A percentile compares a stretch with the other conserved stretches of the same genome.
These are phyloP conservation scores for Melanaphis sacchari DNA, from an alignment of 1,140 invertebrate genomes.

Conservation along the genomic window DNA sequence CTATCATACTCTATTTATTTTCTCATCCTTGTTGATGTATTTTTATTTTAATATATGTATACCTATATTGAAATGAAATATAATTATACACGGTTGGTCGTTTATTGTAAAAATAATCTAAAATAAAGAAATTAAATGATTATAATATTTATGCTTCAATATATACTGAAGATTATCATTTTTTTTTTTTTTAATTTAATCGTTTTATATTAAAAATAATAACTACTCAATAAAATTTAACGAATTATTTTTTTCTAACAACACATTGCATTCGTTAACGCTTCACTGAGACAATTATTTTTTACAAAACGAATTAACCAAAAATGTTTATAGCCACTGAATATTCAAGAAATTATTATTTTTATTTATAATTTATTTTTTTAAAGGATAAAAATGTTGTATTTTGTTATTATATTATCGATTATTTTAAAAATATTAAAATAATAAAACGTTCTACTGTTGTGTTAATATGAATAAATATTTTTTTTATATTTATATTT, in stretches of 20 bases:
- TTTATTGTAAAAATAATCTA: neutral
- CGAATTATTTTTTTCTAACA: neutral
- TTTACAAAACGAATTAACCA: neutral
- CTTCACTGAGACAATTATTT: neutral
- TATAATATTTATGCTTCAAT: neutral
- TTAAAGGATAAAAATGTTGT: neutral
- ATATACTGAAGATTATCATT: neutral
- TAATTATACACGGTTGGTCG: neutral
- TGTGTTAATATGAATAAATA: neutral
- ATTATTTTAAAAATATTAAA: neutral
- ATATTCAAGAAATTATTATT: neutral
- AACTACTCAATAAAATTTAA: neutral
- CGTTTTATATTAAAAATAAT: slow-evolving; percentile 1
- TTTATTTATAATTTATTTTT: neutral
- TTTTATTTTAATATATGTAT: no score
- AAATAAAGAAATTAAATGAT: neutral
- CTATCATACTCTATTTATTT: no score
- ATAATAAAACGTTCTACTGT: neutral
- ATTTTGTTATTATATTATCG: neutral
- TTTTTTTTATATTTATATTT: neutral
- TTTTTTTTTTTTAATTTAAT: neutral
- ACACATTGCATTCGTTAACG: neutral
- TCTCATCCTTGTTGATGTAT: no score
- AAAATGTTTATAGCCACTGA: neutral
- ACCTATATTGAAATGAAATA: neutral